Conservation (phyloP, 30 jellyfish, hydroid and myxozoan species). For the Phacellophora camtschatica region DNA sequence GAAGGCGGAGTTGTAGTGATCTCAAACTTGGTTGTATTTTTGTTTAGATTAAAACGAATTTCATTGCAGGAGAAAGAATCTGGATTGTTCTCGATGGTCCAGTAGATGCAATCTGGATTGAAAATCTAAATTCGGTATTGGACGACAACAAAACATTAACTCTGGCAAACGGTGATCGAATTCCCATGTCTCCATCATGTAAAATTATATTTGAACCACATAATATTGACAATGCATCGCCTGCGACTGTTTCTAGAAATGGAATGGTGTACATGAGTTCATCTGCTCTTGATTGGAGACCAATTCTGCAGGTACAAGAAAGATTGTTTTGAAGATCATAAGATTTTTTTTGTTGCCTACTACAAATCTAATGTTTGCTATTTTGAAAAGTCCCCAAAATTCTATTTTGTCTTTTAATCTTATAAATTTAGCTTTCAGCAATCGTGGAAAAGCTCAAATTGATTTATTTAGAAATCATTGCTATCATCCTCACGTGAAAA, state of each 20-base stretch:
- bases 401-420: too few species aligned
- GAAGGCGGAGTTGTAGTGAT: too few species aligned
- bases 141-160: conserved; percentile 84
- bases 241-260: conserved; percentile 86
- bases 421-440: too few species aligned
- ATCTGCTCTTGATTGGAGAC: conserved; percentile 85
- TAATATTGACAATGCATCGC: conserved; percentile 89
- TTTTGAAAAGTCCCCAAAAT: too few species aligned
- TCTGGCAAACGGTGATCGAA: conserved; percentile 86
- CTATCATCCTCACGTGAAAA: too few species aligned
- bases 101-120: conserved; percentile 90
- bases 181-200: conserved; percentile 87
- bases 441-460: too few species aligned
- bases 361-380: too few species aligned
- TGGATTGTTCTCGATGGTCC: conserved; percentile 93
- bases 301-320: conserved; percentile 67
- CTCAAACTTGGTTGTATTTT: too few species aligned
- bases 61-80: conserved; percentile 67
- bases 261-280: conserved; percentile 95
- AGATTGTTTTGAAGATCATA: too few species aligned
- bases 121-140: conserved; percentile 81
- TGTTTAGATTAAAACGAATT: too few species aligned
- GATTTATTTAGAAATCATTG: too few species aligned
- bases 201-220: conserved; percentile 84
- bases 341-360: too few species aligned